Evolutionary conservation across 1,140 invertebrate genomes (phyloP).

Genomic region (Physella acuta): DNA sequence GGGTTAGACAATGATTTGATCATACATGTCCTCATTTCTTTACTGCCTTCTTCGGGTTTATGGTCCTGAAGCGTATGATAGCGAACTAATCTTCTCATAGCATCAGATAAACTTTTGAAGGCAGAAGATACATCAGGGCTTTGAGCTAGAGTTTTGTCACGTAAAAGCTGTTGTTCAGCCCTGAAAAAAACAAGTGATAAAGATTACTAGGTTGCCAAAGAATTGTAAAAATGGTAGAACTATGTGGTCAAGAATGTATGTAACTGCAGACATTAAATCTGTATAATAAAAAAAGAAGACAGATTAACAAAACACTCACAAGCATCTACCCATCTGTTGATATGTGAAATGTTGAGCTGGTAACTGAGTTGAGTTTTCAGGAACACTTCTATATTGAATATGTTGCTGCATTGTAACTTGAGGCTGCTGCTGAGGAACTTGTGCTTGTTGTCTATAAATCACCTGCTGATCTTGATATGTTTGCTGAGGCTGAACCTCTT

Average conservation of each 20-base stretch:
- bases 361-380: no score
- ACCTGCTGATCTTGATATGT: no score
- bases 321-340: conserved; percentile 9
- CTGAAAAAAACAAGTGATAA: conserved; percentile 2
- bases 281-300: background rate
- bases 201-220: no score
- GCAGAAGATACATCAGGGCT: conserved; percentile 5
- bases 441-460: no score
- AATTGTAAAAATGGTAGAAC: no score
- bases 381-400: background rate
- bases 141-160: conserved; percentile 8
- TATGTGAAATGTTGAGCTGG: background rate
- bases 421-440: background rate
- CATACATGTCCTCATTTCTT: conserved; percentile 14
- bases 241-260: no score
- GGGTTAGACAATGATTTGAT: background rate
- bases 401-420: background rate
- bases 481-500: conserved; percentile 7
- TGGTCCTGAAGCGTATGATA: conserved; percentile 24
- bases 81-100: conserved; percentile 19
- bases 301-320: background rate
- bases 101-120: conserved; percentile 23
- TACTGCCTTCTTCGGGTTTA: conserved; percentile 19
- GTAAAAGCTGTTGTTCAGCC: conserved; percentile 16
- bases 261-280: no score